Evolutionary conservation across 2,888 invertebrate species (phyloP), one percentile per base, ranked within the genome.

Genomic region (Iphiclides podalirius): DNA sequence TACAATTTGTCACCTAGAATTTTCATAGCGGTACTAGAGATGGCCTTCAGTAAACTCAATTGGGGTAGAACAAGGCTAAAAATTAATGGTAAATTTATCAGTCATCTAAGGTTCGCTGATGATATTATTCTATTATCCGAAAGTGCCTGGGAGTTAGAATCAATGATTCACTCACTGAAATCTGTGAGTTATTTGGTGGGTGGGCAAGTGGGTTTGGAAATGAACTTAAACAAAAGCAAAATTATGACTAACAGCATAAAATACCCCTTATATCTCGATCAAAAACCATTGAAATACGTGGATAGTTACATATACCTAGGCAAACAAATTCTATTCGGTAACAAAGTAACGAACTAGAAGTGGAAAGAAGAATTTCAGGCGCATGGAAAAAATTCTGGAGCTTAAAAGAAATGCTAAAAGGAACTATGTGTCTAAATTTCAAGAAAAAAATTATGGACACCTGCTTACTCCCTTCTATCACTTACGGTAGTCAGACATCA

Each of bases 51-150:
- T n/a, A n/a, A n/a, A n/a, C n/a, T n/a, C n/a, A n/a, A n/a, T n/a
- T n/a, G n/a, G n/a, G n/a, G n/a, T n/a, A n/a, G n/a, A n/a, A n/a
- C n/a, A n/a, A n/a, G n/a, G n/a, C n/a, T n/a, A n/a, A n/a, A n/a
- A n/a, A n/a, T n/a, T n/a, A n/a, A n/a, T n/a, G n/a, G n/a, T 23
- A 52, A 53, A 60, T 64, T 59, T 31, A 7, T 39, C 26, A 7
- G 12, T 13, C 15, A 45, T 12, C 9, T 20, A 13, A n/a, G n/a
- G n/a, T n/a, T n/a, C n/a, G n/a, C n/a, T n/a, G n/a, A n/a, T n/a
- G n/a, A n/a, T n/a, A n/a, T 17, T 13, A 26, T 17, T 17, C n/a
- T 17, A 15, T 9, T 20, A 20, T 20, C 20, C 3, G 20, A 20
- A 20, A 20, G 6, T 20, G 6, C 20, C 6, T 4, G 20, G 20